Conservation (phyloP, 2,113 vertebrate species). For the Noctilio leporinus region DNA sequence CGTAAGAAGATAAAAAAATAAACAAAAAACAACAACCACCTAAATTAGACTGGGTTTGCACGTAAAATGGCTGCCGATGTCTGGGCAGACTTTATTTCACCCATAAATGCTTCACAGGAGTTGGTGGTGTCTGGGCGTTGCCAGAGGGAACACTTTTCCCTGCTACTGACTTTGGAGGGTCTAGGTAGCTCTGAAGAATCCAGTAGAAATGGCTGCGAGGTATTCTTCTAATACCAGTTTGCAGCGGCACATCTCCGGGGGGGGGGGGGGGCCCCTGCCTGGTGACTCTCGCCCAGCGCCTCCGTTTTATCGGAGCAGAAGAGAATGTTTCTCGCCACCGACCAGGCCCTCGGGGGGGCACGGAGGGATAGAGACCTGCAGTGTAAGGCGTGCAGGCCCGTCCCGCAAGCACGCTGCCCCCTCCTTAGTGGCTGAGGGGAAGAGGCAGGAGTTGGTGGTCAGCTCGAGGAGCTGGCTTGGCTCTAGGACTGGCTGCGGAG, state of each 20-base stretch:
- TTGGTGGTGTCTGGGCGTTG: not conserved
- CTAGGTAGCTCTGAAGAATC: not conserved
- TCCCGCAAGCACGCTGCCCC: not conserved
- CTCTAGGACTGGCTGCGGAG: not conserved
- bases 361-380: not conserved
- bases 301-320: not conserved
- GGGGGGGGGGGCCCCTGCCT: no score
- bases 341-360: not conserved
- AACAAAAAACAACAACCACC: not conserved
- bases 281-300: not conserved
- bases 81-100: constrained; percentile 3
- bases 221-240: not conserved
- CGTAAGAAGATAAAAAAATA: constrained; percentile 10
- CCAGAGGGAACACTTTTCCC: not conserved
- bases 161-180: not conserved
- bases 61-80: not conserved
- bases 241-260: not conserved
- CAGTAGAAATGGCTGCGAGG: not conserved
- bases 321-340: not conserved
- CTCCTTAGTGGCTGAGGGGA: not conserved
- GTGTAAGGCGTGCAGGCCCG: fast-evolving
- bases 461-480: not conserved
- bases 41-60: constrained; percentile 19
- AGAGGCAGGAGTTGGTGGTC: not conserved
- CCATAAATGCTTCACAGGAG: constrained; percentile 13